Evolutionary conservation across 2,113 vertebrate genomes (phyloP), one percentile per base, ranked within the genome.

Genomic region (Lophura nycthemera): DNA sequence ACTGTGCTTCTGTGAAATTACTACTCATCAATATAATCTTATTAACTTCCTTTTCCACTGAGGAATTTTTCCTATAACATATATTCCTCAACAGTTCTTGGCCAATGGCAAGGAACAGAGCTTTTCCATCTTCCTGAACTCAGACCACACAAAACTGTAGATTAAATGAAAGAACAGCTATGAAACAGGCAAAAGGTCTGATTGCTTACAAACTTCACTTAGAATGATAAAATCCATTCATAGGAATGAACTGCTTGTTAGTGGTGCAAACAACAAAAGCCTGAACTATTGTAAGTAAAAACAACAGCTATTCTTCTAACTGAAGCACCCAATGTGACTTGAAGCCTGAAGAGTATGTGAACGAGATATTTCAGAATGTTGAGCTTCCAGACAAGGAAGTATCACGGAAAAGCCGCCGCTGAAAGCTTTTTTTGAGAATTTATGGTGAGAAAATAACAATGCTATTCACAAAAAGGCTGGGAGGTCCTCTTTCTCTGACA

Each of bases 391-490:
- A n/a, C 60, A 90, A 83, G 71, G 25, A 86, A 89, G 83, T 21
- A 76, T 27, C 42, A 16, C 12, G 56, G 45, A 74, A 91, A 38
- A 76, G 36, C 19, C 88, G 85, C 19, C 88, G 85, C 61, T 6
- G 8, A 92, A 91, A 83, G 65, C 47, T 22, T 83, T 84, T 45
- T 45, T 67, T 85, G 63, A 77, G 67, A 83, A 27, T 70, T 87
- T 80, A 42, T 70, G 65, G 47, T 61, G n/a, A 91, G 76, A 94
- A 95, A 96, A 92, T 66, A 92, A 81, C 24, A 71, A 83, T 79
- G 29, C 9, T 88, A 40, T 91, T 88, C 15, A 40, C 54, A 48
- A 85, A 86, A 89, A 85, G 38, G 11, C 76, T 76, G 63, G 76
- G 92, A 94, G 91, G 82, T 90, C 89, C 21, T 86, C 32, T 60